Evolutionary conservation across 2,888 invertebrate genomes (phyloP).

Genomic region (Amphipoea oculea): DNA sequence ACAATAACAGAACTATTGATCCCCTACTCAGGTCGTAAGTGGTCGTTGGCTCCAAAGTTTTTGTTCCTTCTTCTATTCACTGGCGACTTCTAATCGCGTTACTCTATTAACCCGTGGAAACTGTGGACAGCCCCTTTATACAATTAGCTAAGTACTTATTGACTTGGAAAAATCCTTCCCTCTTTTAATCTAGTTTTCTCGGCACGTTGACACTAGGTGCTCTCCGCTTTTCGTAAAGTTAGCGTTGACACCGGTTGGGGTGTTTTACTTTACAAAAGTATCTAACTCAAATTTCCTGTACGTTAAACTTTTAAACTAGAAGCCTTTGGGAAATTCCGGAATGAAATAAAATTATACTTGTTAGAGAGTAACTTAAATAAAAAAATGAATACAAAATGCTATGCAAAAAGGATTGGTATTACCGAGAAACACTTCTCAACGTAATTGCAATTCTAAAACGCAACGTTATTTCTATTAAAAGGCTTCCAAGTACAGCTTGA

Average conservation of each 20-base stretch:
- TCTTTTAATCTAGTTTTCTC: conserved; percentile 68
- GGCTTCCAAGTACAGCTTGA: conserved; percentile 63
- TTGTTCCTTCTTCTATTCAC: conserved; percentile 81
- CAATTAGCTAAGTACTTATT: conserved; percentile 82
- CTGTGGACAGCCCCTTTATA: conserved; percentile 85
- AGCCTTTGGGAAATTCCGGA: conserved; percentile 46
- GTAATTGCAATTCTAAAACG: conserved; percentile 56
- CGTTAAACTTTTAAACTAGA: conserved; percentile 49
- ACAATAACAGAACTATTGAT: conserved; percentile 65
- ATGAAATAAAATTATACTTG: conserved; percentile 46
- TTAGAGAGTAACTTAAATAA: conserved; percentile 35
- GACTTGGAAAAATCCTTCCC: conserved; percentile 75
- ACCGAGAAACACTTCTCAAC: conserved; percentile 39
- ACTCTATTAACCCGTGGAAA: conserved; percentile 85
- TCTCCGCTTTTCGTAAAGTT: conserved; percentile 65
- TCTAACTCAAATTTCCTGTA: conserved; percentile 58
- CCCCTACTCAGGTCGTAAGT: conserved; percentile 59
- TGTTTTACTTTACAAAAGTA: conserved; percentile 56
- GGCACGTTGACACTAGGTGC: conserved; percentile 50
- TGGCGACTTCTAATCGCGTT: conserved; percentile 82
- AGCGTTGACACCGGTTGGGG: conserved; percentile 54
- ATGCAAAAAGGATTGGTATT: conserved; percentile 34
- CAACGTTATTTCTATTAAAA: conserved; percentile 62
- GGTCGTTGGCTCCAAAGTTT: conserved; percentile 71
- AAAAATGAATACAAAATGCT: conserved; percentile 34